phyloP scores from a whole-genome alignment of 2,888 invertebrate genomes.

The Gymnosoma rotundatum region DNA sequence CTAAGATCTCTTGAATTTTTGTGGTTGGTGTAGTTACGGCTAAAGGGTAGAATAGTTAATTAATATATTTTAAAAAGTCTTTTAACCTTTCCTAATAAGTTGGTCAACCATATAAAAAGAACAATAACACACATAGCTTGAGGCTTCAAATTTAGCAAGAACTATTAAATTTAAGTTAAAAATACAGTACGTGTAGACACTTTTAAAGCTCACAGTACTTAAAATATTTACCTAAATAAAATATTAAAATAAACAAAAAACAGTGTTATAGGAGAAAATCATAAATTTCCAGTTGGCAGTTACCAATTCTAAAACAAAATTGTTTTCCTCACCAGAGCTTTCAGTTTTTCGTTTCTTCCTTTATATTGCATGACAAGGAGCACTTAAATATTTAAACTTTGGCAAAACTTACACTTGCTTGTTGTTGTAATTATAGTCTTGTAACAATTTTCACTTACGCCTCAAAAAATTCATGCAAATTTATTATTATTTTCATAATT shows the following conservation, averaged over 20 bases:
- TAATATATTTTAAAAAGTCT: too few relatives aligned
- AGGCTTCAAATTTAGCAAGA: too few relatives aligned
- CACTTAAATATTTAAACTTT: constrained; percentile 36
- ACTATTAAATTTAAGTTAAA: too few relatives aligned
- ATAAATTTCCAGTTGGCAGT: constrained; percentile 43
- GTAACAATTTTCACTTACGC: constrained; percentile 61
- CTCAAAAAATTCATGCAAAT: constrained; percentile 60
- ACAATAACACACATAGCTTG: too few relatives aligned
- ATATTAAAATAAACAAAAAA: not conserved
- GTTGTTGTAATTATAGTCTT: constrained; percentile 40
- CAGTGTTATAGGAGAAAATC: constrained; percentile 16
- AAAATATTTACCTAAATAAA: not conserved
- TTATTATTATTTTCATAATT: constrained; percentile 42
- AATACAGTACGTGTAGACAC: too few relatives aligned
- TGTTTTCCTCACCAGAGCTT: not conserved
- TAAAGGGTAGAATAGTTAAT: too few relatives aligned
- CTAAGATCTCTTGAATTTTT: too few relatives aligned
- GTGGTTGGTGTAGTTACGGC: too few relatives aligned
- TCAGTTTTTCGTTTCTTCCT: not conserved
- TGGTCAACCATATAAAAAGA: too few relatives aligned
- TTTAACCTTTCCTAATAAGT: too few relatives aligned
- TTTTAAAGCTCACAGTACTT: too few relatives aligned
- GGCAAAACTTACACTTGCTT: constrained; percentile 33
- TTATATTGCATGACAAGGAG: constrained; percentile 47
- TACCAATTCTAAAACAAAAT: not conserved